Conservation (phyloP, 2,888 invertebrate genomes). For the Keiferia lycopersicella region DNA sequence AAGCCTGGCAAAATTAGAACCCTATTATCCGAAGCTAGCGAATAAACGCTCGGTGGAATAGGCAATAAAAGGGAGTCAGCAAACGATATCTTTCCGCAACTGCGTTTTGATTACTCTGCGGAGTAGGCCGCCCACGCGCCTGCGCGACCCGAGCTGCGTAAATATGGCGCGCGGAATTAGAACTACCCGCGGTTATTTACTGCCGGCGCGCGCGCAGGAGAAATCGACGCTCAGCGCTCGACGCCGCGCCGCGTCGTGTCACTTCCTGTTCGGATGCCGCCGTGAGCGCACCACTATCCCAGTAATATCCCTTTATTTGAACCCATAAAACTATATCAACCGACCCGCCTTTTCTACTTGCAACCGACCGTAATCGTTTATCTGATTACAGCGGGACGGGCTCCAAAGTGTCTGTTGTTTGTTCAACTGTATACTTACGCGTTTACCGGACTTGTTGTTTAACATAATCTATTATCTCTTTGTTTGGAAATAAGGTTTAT, state of each 20-base stretch:
- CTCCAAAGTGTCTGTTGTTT: constrained; percentile 38
- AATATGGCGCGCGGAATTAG: constrained; percentile 73
- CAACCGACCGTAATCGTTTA: constrained; percentile 42
- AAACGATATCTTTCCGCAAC: constrained; percentile 53
- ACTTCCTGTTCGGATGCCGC: constrained; percentile 64
- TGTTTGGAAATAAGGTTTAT: constrained; percentile 25
- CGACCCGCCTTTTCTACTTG: constrained; percentile 35
- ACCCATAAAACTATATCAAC: constrained; percentile 60
- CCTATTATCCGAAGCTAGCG: neutral
- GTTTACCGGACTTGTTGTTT: constrained; percentile 24
- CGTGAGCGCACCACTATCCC: constrained; percentile 51
- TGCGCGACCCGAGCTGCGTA: constrained; percentile 57
- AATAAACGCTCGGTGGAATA: constrained; percentile 18
- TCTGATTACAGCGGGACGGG: constrained; percentile 40
- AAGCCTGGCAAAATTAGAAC: constrained; percentile 1
- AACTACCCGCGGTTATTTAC: constrained; percentile 76
- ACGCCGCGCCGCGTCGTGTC: constrained; percentile 43
- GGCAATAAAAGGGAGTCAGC: constrained; percentile 39
- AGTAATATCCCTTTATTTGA: constrained; percentile 65
- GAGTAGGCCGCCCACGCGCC: constrained; percentile 48
- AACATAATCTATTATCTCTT: constrained; percentile 26
- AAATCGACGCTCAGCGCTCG: constrained; percentile 40
- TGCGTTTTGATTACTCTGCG: constrained; percentile 57
- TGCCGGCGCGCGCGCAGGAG: constrained; percentile 44
- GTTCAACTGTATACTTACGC: constrained; percentile 31